Conservation (phyloP, 2,113 vertebrate genomes). For the Trichechus manatus region DNA sequence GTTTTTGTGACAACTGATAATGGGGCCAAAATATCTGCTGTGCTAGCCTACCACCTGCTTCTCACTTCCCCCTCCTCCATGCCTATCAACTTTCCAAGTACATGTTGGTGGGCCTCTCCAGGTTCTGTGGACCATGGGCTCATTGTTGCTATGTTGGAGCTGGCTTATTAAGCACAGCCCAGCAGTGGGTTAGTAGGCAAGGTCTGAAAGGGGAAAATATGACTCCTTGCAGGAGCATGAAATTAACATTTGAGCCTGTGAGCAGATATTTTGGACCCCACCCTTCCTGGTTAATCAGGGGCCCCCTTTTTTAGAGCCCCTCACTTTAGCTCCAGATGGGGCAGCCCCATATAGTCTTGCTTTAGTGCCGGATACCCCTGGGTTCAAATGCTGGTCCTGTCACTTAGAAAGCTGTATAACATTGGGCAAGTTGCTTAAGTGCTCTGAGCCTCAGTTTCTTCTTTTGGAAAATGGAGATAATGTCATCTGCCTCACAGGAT, state of each 20-base stretch:
- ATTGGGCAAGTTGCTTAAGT: neutral
- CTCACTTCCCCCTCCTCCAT: neutral
- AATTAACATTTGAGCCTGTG: constrained; percentile 2
- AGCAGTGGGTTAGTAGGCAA: neutral
- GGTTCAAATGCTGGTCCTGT: constrained; percentile 8
- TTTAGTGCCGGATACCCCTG: neutral
- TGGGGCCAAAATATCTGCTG: constrained; percentile 36
- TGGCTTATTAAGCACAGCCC: constrained; percentile 32
- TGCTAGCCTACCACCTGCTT: constrained; percentile 57
- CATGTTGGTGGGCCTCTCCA: neutral
- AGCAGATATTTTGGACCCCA: neutral
- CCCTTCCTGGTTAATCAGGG: constrained; percentile 3
- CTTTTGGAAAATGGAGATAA: constrained; percentile 51
- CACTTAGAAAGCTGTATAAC: constrained; percentile 40
- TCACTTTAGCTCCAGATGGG: constrained; percentile 10
- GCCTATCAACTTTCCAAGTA: constrained; percentile 51
- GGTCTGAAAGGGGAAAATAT: constrained; percentile 2
- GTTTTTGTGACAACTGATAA: constrained; percentile 70
- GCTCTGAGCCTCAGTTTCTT: constrained; percentile 41
- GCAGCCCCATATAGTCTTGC: neutral
- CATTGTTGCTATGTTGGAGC: neutral
- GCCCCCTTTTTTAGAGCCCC: neutral
- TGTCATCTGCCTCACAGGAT: constrained; percentile 15
- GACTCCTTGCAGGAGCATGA: neutral
- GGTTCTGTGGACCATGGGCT: neutral